A percentile compares a stretch with the other conserved stretches of the same genome.
These are phyloP conservation scores for Malacoraja senta DNA, from an alignment of 2,797 vertebrate species.

Conservation along the genomic window DNA sequence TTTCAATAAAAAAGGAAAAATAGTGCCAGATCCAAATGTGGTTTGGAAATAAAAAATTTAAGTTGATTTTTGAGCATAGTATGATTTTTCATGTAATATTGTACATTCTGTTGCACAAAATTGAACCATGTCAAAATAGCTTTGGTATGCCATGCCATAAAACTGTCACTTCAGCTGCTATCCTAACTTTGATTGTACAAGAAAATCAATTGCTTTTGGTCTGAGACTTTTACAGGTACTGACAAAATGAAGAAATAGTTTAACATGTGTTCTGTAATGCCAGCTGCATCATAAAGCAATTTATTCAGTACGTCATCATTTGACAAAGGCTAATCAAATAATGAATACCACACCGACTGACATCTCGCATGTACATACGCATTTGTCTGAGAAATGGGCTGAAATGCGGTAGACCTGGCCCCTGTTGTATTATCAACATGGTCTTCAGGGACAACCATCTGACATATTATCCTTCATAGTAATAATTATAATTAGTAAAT, in stretches of 20 bases:
- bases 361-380: background rate
- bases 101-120: background rate
- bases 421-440: background rate
- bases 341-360: background rate
- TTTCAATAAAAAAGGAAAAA: background rate
- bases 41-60: background rate
- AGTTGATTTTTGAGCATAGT: background rate
- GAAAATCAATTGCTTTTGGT: background rate
- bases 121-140: background rate
- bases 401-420: background rate
- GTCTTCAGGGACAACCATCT: slow-evolving; percentile 18
- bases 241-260: slow-evolving; percentile 41
- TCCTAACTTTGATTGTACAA: background rate
- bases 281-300: slow-evolving; percentile 49
- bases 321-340: slow-evolving; percentile 48
- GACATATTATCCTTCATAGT: slow-evolving; percentile 20
- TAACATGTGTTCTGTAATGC: slow-evolving; percentile 48
- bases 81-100: background rate
- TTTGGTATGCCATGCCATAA: background rate
- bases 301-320: slow-evolving; percentile 51
- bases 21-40: background rate
- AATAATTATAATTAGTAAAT: slow-evolving; percentile 29
- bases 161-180: background rate
- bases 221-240: background rate
- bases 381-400: slow-evolving; percentile 9